A percentile compares a stretch with the other conserved stretches of the same genome.
Evolutionary conservation across 2,113 vertebrate species (phyloP).

Genomic region (Cnemophilus loriae): DNA sequence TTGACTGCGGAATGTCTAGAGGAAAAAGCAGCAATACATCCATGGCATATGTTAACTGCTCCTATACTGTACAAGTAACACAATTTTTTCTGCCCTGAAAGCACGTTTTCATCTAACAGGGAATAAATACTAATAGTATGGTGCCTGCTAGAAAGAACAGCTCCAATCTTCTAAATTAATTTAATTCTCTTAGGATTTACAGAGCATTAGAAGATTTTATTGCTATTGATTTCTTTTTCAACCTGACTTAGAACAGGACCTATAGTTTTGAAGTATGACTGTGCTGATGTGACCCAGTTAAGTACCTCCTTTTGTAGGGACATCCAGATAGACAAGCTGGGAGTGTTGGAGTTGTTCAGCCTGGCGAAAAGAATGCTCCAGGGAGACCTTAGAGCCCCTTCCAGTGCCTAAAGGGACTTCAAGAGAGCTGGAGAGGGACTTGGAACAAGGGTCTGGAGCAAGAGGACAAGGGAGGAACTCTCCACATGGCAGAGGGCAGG

Average conservation of each 20-base stretch:
- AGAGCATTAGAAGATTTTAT: neutral
- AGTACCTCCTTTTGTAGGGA: neutral
- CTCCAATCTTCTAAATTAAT: neutral
- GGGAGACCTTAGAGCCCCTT: neutral
- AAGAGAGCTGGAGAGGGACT: neutral
- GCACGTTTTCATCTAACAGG: neutral
- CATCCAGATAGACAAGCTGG: neutral
- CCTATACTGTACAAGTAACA: neutral
- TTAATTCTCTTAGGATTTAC: neutral
- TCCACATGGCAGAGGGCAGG: neutral
- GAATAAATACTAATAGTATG: neutral
- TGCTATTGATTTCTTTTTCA: slow-evolving; percentile 11
- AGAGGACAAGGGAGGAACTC: no score
- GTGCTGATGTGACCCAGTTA: neutral
- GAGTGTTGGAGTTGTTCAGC: neutral
- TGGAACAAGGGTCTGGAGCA: no score
- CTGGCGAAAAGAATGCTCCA: neutral
- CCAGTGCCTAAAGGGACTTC: no score
- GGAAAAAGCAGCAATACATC: neutral
- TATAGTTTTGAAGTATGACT: neutral
- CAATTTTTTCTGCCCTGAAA: neutral
- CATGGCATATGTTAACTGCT: neutral
- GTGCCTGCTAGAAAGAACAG: neutral
- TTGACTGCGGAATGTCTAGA: neutral
- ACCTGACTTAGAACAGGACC: neutral